These are phyloP conservation scores for Muscicapa striata DNA, from an alignment of 2,797 vertebrate genomes.

Conservation along the genomic window DNA sequence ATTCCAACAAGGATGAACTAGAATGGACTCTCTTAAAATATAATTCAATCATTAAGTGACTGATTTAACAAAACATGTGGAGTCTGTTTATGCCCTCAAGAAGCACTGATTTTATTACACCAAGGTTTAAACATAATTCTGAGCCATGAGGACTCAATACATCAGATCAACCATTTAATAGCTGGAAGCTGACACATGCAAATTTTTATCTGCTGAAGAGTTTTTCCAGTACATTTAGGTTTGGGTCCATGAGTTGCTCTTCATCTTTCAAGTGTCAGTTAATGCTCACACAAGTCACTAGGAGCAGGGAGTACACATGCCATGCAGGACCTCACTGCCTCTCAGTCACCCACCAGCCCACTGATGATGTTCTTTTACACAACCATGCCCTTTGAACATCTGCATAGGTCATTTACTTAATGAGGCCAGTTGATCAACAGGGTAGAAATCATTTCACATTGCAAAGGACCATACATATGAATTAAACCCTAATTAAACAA, in stretches of 20 bases:
- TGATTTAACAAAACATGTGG: constrained; percentile 22
- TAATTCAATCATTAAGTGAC: not conserved
- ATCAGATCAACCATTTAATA: not conserved
- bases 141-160: not conserved
- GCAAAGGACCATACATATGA: not conserved
- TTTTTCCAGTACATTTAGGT: not conserved
- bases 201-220: constrained; percentile 19
- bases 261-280: not conserved
- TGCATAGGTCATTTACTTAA: not conserved
- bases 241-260: not conserved
- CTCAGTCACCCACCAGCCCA: not conserved
- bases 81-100: not conserved
- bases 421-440: not conserved
- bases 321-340: not conserved
- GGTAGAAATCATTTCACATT: not conserved
- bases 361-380: fast-evolving
- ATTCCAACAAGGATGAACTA: not conserved
- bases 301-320: not conserved
- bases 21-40: not conserved
- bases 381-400: not conserved
- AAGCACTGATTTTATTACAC: constrained; percentile 37
- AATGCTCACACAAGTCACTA: not conserved
- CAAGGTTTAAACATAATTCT: not conserved
- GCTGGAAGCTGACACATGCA: not conserved
- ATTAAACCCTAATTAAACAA: not conserved